Evolutionary conservation across 2,888 invertebrate species (phyloP), one percentile per base, ranked within the genome.

Genomic region (Diarsia mendica): DNA sequence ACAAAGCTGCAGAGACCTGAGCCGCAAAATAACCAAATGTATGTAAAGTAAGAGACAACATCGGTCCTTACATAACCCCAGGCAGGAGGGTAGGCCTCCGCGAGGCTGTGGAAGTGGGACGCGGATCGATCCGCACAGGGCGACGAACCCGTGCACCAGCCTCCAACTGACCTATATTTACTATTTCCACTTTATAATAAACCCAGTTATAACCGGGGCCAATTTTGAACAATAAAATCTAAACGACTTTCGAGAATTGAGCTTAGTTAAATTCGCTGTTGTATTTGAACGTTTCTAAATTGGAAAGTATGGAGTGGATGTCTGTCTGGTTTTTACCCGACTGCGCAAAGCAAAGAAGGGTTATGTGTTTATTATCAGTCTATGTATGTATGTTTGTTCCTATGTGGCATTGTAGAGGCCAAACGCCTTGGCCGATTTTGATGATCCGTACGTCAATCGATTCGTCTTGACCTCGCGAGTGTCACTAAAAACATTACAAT

Each of bases 81-180:
- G 68, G 73, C 39, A 79, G 68, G 77, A 76, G 81, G 77, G 69
- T 72, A 84, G 81, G 72, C 80, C 72, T 84, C 85, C 82, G 85
- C 87, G 83, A 88, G 89, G 89, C 85, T 88, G 82, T 74, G 82
- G 85, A 93, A 92, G 89, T 93, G 90, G 94, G 92, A 88, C 94
- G 84, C 84, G 90, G 91, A 92, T 94, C 93, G 92, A 93, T 93
- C 83, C 81, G 80, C 82, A 58, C 75, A 80, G 90, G 90, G 84
- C 91, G 85, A 87, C 87, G 88, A 90, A 89, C 91, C 81, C 80
- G 20, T 69, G 67, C 48, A 66, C 70, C 81, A 72, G 83, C 72
- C 75, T 72, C 84, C 83, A 78, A 68, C 63, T 88, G 88, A 91
- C 90, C 90, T 87, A 90, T 85, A 90, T 91, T 82, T 76, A n/a